Conservation (phyloP, 2,888 invertebrate genomes). For the Cantharis rufa region DNA sequence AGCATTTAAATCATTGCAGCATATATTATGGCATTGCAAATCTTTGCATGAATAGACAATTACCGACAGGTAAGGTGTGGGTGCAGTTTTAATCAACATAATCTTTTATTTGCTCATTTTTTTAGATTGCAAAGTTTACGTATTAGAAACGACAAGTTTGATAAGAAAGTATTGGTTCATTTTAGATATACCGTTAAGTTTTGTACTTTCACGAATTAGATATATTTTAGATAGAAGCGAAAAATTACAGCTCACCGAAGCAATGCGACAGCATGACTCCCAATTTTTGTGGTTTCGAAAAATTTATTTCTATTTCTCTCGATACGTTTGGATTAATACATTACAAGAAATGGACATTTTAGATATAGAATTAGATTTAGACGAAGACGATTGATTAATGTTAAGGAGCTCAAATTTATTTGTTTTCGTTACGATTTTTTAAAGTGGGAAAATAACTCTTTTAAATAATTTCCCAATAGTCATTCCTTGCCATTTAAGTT, state of each 20-base stretch:
- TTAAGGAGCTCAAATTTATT: slow-evolving; percentile 7
- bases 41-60: slow-evolving; percentile 73
- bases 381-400: slow-evolving; percentile 61
- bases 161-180: slow-evolving; percentile 84
- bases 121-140: slow-evolving; percentile 81
- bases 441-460: neutral
- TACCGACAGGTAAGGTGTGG: slow-evolving; percentile 66
- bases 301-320: slow-evolving; percentile 85
- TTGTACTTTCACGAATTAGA: slow-evolving; percentile 63
- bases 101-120: slow-evolving; percentile 37
- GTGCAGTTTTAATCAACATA: neutral
- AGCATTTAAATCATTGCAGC: slow-evolving; percentile 89
- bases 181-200: slow-evolving; percentile 81
- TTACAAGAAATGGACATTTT: slow-evolving; percentile 74
- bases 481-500: neutral
- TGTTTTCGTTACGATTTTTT: neutral
- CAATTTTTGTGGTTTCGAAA: slow-evolving; percentile 95
- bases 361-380: slow-evolving; percentile 78
- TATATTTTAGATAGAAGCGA: slow-evolving; percentile 69
- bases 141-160: slow-evolving; percentile 83
- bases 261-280: slow-evolving; percentile 86
- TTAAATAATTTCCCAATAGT: neutral
- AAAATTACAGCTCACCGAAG: slow-evolving; percentile 65
- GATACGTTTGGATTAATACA: slow-evolving; percentile 90
- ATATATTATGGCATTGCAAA: slow-evolving; percentile 81